These are phyloP conservation scores for Pachypeltis micranthus DNA, from an alignment of 1,140 invertebrate species.

Conservation along the genomic window DNA sequence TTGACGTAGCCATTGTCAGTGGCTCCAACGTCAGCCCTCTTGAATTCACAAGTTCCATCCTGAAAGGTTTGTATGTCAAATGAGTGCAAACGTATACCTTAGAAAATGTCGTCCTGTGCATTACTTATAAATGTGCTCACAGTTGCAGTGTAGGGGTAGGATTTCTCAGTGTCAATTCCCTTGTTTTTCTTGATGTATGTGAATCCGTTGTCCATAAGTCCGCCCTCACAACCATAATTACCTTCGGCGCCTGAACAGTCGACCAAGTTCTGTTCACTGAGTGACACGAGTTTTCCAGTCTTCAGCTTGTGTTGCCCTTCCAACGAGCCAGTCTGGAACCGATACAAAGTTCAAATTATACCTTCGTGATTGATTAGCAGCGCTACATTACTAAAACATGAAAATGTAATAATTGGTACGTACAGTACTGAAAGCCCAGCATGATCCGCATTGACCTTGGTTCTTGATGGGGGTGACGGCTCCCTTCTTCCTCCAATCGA, in stretches of 20 bases:
- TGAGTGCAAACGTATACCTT: no score
- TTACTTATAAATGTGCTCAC: no score
- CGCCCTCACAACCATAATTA: conserved; percentile 92
- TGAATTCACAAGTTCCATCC: conserved; percentile 53
- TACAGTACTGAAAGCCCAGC: conserved; percentile 53
- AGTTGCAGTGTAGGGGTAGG: conserved; percentile 63
- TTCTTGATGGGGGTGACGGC: conserved; percentile 87
- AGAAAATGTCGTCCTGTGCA: no score
- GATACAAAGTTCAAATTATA: no score
- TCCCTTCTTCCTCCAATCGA: conserved; percentile 75
- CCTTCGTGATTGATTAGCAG: no score
- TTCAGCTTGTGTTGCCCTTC: conserved; percentile 91
- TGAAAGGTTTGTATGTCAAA: no score
- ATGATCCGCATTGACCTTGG: conserved; percentile 68
- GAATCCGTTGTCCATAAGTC: conserved; percentile 88
- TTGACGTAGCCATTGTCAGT: conserved; percentile 74
- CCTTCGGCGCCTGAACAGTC: conserved; percentile 85
- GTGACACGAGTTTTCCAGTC: conserved; percentile 67
- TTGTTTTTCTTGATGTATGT: conserved; percentile 81
- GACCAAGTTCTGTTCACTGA: conserved; percentile 94
- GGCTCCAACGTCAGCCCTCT: conserved; percentile 57
- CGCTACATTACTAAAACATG: neutral
- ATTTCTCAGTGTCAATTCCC: conserved; percentile 81
- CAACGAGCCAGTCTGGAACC: conserved; percentile 70
- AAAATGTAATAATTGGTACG: conserved; percentile 27